Evolutionary conservation across 2,888 invertebrate species (phyloP).

Genomic region (Eugnorisma glareosa): DNA sequence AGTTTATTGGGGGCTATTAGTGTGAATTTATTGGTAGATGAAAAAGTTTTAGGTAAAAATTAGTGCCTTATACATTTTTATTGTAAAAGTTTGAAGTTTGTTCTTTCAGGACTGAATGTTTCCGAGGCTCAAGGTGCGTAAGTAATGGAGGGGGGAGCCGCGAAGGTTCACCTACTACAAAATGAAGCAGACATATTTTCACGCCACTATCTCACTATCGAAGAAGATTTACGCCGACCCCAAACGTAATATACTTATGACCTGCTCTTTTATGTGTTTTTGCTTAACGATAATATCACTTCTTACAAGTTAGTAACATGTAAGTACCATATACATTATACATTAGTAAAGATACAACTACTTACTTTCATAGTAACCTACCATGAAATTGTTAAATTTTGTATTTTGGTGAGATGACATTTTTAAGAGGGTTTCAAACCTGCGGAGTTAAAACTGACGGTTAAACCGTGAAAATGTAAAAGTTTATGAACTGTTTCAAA

Average conservation of each 20-base stretch:
- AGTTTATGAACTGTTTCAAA: background rate
- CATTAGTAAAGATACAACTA: background rate
- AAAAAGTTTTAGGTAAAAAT: constrained; percentile 52
- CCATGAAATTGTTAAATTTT: background rate
- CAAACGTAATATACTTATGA: constrained; percentile 58
- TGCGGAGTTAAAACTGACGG: too few species aligned
- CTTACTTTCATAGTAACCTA: background rate
- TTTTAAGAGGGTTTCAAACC: background rate
- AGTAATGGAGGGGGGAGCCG: constrained; percentile 67
- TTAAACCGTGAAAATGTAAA: background rate
- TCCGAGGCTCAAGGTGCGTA: constrained; percentile 68
- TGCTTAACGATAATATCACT: constrained; percentile 4
- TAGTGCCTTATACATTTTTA: constrained; percentile 56
- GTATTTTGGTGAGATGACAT: background rate
- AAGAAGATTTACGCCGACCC: constrained; percentile 61
- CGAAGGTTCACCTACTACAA: constrained; percentile 63
- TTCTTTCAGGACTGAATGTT: constrained; percentile 64
- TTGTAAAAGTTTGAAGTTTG: constrained; percentile 63
- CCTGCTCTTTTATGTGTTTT: constrained; percentile 32
- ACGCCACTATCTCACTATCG: constrained; percentile 63
- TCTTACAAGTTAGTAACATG: background rate
- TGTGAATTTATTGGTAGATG: constrained; percentile 47
- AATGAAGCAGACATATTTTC: constrained; percentile 68
- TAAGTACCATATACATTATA: background rate
- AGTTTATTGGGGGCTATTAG: constrained; percentile 53